These are phyloP conservation scores for Sinonovacula constricta DNA, from an alignment of 1,140 invertebrate genomes.

Conservation along the genomic window DNA sequence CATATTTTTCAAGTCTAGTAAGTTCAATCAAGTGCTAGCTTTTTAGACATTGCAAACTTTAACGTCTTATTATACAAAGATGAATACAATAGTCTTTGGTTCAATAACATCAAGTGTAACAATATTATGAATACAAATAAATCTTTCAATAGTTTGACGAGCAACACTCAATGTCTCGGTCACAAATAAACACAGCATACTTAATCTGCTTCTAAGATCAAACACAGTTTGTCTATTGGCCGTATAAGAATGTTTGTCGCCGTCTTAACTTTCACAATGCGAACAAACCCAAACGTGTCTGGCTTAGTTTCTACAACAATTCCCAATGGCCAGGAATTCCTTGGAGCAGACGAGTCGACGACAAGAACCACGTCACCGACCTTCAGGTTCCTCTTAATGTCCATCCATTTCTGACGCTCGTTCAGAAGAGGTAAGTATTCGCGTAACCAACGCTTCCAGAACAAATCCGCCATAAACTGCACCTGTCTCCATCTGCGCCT, in stretches of 20 bases:
- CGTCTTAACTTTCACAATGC: no score
- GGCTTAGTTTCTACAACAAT: constrained; percentile 13
- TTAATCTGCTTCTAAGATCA: constrained; percentile 36
- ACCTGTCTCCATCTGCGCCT: constrained; percentile 43
- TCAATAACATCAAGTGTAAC: no score
- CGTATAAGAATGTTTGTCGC: constrained; percentile 6
- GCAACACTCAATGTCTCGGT: no score
- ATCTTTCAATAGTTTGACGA: no score
- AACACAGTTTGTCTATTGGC: constrained; percentile 53
- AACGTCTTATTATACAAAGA: no score
- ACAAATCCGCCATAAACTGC: constrained; percentile 37
- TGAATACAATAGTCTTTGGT: no score
- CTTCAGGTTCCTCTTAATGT: constrained; percentile 37
- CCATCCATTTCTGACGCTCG: background rate
- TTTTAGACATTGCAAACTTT: no score
- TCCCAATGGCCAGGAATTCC: constrained; percentile 53
- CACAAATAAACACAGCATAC: no score
- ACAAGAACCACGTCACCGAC: constrained; percentile 58
- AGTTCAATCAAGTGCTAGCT: no score
- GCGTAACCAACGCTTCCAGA: background rate
- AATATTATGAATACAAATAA: no score
- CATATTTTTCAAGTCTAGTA: no score
- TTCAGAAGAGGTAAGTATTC: constrained; percentile 3
- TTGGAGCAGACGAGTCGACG: constrained; percentile 48
- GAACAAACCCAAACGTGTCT: constrained; percentile 26